Conservation (phyloP, 2,113 vertebrate species). For the Turdus rufiventris region DNA sequence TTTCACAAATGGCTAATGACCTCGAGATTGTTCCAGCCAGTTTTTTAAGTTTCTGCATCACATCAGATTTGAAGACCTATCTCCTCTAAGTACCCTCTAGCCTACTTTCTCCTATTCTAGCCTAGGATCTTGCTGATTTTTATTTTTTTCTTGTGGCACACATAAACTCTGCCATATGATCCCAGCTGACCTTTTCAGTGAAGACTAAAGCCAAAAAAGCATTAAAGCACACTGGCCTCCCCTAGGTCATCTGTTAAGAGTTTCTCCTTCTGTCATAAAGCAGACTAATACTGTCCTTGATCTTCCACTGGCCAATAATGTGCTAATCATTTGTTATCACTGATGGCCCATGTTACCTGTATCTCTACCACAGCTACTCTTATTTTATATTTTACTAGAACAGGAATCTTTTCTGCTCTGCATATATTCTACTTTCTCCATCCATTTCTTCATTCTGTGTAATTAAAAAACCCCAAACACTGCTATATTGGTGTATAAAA, state of each 20-base stretch:
- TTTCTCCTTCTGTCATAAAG: not conserved
- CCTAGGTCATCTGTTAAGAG: constrained; percentile 31
- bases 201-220: constrained; percentile 43
- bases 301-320: not conserved
- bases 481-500: not conserved
- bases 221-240: constrained; percentile 19
- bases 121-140: not conserved
- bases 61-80: not conserved
- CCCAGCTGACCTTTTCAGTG: constrained; percentile 31
- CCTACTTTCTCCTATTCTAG: constrained; percentile 7
- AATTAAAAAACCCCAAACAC: not conserved
- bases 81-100: constrained; percentile 25
- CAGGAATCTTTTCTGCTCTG: not conserved
- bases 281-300: not conserved
- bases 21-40: not conserved
- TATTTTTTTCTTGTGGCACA: not conserved
- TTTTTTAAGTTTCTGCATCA: not conserved
- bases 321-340: not conserved
- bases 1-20: not conserved
- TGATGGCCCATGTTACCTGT: not conserved
- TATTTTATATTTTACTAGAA: not conserved
- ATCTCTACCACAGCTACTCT: not conserved
- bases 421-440: not conserved
- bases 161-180: constrained; percentile 35
- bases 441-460: not conserved